These are phyloP conservation scores for Platycheirus rosarum DNA, from an alignment of 2,888 invertebrate species.

Conservation along the genomic window DNA sequence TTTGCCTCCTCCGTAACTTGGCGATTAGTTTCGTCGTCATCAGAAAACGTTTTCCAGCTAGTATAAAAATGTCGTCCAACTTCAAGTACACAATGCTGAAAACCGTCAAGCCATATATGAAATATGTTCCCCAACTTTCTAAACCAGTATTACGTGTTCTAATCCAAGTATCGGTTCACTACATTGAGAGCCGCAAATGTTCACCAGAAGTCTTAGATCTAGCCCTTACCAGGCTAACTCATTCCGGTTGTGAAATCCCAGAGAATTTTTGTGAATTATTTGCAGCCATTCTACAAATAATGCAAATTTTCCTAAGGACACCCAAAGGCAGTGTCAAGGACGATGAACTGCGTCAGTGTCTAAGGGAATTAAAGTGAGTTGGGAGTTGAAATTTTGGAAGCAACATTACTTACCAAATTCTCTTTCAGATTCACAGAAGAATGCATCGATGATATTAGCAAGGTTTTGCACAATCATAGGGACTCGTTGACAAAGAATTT, in stretches of 20 bases:
- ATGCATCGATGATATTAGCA: constrained; percentile 83
- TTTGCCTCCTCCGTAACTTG: constrained; percentile 57
- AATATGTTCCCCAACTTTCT: constrained; percentile 80
- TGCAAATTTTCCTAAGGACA: constrained; percentile 83
- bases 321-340: constrained; percentile 83
- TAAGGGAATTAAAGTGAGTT: constrained; percentile 82
- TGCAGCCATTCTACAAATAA: constrained; percentile 83
- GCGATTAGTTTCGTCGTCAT: constrained; percentile 30
- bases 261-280: constrained; percentile 84
- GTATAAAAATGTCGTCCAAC: constrained; percentile 79
- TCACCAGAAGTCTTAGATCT: constrained; percentile 81
- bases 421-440: constrained; percentile 82
- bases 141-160: constrained; percentile 82
- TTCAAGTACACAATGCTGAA: constrained; percentile 80
- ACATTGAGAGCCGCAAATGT: constrained; percentile 81
- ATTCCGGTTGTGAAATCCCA: constrained; percentile 82
- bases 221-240: constrained; percentile 81
- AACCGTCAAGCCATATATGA: constrained; percentile 79
- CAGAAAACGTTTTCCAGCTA: too few relatives aligned
- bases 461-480: constrained; percentile 83
- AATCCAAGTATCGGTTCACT: constrained; percentile 82
- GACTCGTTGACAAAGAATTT: constrained; percentile 80
- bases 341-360: constrained; percentile 82
- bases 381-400: neutral
- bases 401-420: neutral